Percentiles rank a stretch among this genome's conserved stretches.
Evolutionary conservation across 2,888 invertebrate genomes (phyloP).

Genomic region (Zygaena filipendulae): DNA sequence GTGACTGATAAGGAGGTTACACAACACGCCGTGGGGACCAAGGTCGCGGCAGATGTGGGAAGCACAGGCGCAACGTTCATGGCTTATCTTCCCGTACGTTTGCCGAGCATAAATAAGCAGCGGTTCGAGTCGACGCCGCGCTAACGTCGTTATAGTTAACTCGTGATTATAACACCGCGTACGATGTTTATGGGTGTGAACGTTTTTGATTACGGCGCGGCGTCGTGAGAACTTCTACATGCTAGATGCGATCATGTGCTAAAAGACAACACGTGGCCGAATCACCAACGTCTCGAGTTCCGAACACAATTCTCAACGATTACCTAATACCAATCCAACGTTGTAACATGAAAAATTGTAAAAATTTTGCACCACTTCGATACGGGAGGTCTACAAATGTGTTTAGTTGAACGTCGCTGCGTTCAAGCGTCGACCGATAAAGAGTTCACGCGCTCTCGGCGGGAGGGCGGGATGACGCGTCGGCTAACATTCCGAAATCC

Average conservation of each 20-base stretch:
- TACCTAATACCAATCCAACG: too few relatives aligned
- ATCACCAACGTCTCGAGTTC: too few relatives aligned
- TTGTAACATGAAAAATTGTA: slow-evolving; percentile 10
- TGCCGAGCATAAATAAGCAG: slow-evolving; percentile 55
- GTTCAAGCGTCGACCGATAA: slow-evolving; percentile 52
- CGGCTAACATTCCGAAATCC: slow-evolving; percentile 48
- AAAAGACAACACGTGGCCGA: slow-evolving; percentile 45
- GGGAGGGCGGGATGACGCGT: slow-evolving; percentile 50
- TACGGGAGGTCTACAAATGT: too few relatives aligned
- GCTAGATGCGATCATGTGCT: slow-evolving; percentile 34
- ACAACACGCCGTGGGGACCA: slow-evolving; percentile 53
- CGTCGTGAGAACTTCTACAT: slow-evolving; percentile 51
- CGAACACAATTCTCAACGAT: too few relatives aligned
- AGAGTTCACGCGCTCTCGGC: slow-evolving; percentile 55
- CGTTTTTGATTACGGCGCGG: slow-evolving; percentile 32
- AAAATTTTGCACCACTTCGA: too few relatives aligned
- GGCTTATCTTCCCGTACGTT: slow-evolving; percentile 54
- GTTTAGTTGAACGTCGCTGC: too few relatives aligned
- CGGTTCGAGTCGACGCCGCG: slow-evolving; percentile 21
- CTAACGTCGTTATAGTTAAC: slow-evolving; percentile 3
- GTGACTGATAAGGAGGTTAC: slow-evolving; percentile 62
- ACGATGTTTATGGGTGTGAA: slow-evolving; percentile 49
- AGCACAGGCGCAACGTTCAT: slow-evolving; percentile 57
- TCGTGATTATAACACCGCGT: slow-evolving; percentile 28
- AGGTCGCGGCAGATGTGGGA: slow-evolving; percentile 66